phyloP scores from a whole-genome alignment of 2,113 vertebrate genomes.

The Chamaea fasciata region DNA sequence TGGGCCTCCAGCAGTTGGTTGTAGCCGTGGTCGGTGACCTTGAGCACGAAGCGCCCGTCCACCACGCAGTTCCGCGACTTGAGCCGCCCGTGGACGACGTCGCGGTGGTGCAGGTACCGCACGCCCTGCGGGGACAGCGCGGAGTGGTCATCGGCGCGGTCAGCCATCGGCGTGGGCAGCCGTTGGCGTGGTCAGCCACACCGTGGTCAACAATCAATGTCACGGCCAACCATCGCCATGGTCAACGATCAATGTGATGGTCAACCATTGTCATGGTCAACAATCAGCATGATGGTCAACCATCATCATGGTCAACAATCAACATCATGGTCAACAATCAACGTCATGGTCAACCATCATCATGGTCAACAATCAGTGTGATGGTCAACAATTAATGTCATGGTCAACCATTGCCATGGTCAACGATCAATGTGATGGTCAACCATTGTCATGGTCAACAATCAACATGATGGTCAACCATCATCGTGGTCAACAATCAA shows the following conservation, averaged over 20 bases:
- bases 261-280: fast-evolving
- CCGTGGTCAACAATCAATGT: background rate
- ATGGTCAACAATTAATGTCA: too few relatives aligned
- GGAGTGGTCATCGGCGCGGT: background rate
- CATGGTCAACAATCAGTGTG: too few relatives aligned
- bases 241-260: background rate
- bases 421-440: background rate
- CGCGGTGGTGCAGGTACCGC: conserved; percentile 85
- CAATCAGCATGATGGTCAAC: background rate
- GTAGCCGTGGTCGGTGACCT: conserved; percentile 89
- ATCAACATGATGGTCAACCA: background rate
- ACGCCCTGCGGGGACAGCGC: conserved; percentile 77
- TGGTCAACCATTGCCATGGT: background rate
- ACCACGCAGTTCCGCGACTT: conserved; percentile 95
- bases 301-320: background rate
- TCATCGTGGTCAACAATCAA: too few relatives aligned
- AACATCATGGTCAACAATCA: background rate
- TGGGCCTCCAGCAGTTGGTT: conserved; percentile 79
- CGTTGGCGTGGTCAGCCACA: fast-evolving
- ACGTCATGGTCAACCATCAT: too few relatives aligned
- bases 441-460: background rate
- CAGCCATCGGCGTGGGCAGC: background rate
- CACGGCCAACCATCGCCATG: background rate
- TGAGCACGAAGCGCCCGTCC: conserved; percentile 91
- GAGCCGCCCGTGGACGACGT: conserved; percentile 83